Percentiles rank a stretch among this genome's conserved stretches.
Conservation (phyloP, 2,888 invertebrate genomes). For the Mimumesa dahlbomi region DNA sequence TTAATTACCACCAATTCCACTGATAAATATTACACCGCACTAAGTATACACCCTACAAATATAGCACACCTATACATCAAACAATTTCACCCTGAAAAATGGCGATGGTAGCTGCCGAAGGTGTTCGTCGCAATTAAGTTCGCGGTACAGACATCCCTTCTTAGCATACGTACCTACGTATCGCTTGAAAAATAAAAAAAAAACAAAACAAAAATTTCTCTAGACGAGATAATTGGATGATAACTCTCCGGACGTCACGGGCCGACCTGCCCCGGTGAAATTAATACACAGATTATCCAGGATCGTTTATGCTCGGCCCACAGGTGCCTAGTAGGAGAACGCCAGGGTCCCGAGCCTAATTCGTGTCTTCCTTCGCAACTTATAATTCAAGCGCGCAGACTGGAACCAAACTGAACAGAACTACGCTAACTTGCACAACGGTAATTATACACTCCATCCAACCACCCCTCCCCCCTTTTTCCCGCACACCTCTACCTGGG, state of each 20-base stretch:
- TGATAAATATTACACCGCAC: too few species aligned
- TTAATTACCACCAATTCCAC: too few species aligned
- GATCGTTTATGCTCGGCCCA: slow-evolving; percentile 37
- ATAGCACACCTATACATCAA: too few species aligned
- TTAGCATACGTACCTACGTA: too few species aligned
- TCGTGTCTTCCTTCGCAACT: slow-evolving; percentile 79
- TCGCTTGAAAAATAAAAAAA: too few species aligned
- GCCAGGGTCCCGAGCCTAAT: slow-evolving; percentile 71
- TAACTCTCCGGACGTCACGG: slow-evolving; percentile 41
- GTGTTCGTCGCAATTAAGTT: too few species aligned
- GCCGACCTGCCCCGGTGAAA: slow-evolving; percentile 50
- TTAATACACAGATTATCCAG: slow-evolving; percentile 61
- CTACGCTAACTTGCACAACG: slow-evolving; percentile 78
- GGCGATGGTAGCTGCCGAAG: too few species aligned
- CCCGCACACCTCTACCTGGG: slow-evolving; percentile 33
- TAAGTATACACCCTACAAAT: too few species aligned
- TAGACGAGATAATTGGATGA: slow-evolving; percentile 54
- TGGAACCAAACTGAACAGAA: slow-evolving; percentile 79
- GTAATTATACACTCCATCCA: slow-evolving; percentile 79
- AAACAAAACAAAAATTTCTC: slow-evolving; percentile 34
- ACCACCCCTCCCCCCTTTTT: slow-evolving; percentile 65
- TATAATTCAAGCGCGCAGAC: slow-evolving; percentile 80
- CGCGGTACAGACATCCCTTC: too few species aligned
- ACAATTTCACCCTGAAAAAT: too few species aligned
- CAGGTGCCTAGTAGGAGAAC: slow-evolving; percentile 37